phyloP scores from a whole-genome alignment of 2,113 vertebrate genomes.

The Dromaius novaehollandiae region DNA sequence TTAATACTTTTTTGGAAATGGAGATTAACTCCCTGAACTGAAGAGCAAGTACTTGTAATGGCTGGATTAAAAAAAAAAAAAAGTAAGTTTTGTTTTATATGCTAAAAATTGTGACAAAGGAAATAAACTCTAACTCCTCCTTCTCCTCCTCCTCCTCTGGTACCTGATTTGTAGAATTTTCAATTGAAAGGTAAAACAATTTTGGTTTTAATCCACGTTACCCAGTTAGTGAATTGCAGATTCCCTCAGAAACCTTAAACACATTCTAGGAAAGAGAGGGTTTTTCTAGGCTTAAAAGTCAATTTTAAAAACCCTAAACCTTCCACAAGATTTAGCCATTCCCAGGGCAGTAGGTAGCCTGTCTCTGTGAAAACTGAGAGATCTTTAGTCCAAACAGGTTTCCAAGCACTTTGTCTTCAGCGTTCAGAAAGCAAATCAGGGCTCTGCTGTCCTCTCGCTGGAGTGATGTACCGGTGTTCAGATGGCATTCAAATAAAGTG shows the following conservation, averaged over 20 bases:
- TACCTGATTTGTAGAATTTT: not conserved
- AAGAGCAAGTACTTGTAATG: not conserved
- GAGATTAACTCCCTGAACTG: not conserved
- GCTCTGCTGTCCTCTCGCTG: not conserved
- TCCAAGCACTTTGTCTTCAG: no score
- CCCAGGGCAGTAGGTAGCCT: no score
- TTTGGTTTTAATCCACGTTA: not conserved
- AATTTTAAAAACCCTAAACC: no score
- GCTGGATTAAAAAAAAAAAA: not conserved
- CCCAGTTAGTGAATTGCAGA: not conserved
- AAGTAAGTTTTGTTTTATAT: not conserved
- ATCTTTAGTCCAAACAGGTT: no score
- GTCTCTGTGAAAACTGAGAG: no score
- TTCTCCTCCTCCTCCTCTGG: not conserved
- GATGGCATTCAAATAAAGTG: not conserved
- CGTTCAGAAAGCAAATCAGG: no score
- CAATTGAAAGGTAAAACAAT: not conserved
- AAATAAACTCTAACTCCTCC: not conserved
- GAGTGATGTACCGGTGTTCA: accelerated
- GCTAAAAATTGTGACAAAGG: not conserved
- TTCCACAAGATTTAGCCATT: no score
- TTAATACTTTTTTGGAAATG: no score
- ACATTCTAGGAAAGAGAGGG: no score
- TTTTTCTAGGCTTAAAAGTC: not conserved
- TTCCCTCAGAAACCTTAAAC: not conserved